Evolutionary conservation across 2,888 invertebrate genomes (phyloP), one percentile per base, ranked within the genome.

Genomic region (Coenonympha glycerion): DNA sequence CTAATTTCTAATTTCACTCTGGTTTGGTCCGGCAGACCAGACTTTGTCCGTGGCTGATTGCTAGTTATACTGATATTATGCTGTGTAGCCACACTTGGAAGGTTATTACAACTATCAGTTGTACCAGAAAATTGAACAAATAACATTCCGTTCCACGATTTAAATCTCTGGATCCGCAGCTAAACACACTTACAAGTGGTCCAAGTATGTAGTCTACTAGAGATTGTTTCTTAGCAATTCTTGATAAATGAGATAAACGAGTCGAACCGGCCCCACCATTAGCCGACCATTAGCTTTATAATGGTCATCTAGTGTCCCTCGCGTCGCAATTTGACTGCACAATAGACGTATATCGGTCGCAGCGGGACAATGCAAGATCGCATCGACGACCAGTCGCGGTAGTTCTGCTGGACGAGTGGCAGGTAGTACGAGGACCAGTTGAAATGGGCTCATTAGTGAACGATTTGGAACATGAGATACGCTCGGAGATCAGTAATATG

Each of bases 401-500:
- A n/a, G n/a, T n/a, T n/a, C n/a, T n/a, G 13, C 26, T 37, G 18
- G 42, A 34, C 52, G 39, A 50, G 47, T 28, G 36, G 36, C 8
- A 46, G 46, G 36, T 24, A 42, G 22, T 47, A 44, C 40, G 48
- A 26, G 33, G 46, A 54, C 28, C 36, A 33, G 45, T 50, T 45
- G 47, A 48, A 52, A 31, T 41, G 47, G 45, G 34, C 52, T 54
- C 48, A 52, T 54, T 54, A 54, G 52, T 16, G 18, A 22, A 42
- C 50, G 53, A 53, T 41, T 54, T 54, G 52, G 54, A 19, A 52
- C 48, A 52, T 45, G 54, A 54, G 51, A 52, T 40, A 16, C 45
- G 41, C 48, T 45, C 31, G 47, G 19, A 36, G 44, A 45, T 46
- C n/a, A n/a, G n/a, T n/a, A n/a, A n/a, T n/a, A n/a, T n/a, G n/a